Evolutionary conservation across 2,113 vertebrate species (phyloP).

Genomic region (Grantiella picta): DNA sequence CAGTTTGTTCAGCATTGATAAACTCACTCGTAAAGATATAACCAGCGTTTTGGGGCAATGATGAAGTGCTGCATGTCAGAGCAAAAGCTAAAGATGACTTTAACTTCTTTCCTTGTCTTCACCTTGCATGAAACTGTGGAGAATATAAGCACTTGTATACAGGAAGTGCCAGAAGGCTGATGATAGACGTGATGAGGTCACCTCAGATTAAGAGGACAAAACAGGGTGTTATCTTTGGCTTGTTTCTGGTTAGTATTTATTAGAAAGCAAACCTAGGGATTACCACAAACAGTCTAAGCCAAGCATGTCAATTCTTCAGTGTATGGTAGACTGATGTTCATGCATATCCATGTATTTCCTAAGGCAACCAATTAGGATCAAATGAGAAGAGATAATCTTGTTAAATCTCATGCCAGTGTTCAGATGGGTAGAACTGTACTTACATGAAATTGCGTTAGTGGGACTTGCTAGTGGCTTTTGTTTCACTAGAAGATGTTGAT

Average conservation of each 20-base stretch:
- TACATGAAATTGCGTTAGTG: constrained; percentile 8
- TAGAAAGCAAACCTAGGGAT: constrained; percentile 43
- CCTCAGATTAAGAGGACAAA: constrained; percentile 42
- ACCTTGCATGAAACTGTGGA: background rate
- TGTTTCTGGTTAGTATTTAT: constrained; percentile 47
- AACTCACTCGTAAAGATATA: background rate
- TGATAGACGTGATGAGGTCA: constrained; percentile 18
- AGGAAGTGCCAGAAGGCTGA: constrained; percentile 32
- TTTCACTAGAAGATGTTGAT: constrained; percentile 10
- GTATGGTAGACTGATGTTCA: background rate
- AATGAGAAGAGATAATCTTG: constrained; percentile 37
- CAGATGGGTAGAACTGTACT: constrained; percentile 4
- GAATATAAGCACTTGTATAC: background rate
- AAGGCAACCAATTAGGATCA: constrained; percentile 54
- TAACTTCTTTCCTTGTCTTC: background rate
- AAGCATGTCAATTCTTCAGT: background rate
- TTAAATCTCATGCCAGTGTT: constrained; percentile 55
- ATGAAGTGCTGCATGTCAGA: background rate
- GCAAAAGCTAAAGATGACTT: constrained; percentile 13
- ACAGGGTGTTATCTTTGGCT: constrained; percentile 34
- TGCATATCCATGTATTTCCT: constrained; percentile 26
- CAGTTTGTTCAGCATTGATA: background rate
- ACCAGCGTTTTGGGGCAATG: background rate
- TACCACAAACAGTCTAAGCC: constrained; percentile 20
- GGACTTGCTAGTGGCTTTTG: constrained; percentile 42